Conservation (phyloP, 2,797 vertebrate genomes). For the Labroides dimidiatus region DNA sequence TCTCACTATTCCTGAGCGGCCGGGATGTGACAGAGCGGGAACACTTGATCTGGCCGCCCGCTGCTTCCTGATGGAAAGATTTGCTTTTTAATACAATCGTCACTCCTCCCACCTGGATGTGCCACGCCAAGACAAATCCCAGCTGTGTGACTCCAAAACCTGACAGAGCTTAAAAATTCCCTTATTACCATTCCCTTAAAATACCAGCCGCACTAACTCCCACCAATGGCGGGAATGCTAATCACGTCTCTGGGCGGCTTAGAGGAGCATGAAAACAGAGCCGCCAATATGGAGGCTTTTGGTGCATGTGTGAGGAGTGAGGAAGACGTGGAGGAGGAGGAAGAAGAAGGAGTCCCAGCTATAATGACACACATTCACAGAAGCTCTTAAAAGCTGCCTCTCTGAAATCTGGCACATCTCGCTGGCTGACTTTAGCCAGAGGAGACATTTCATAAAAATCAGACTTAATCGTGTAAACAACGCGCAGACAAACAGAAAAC, state of each 20-base stretch:
- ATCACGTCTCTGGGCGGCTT: constrained; percentile 70
- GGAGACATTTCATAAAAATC: constrained; percentile 76
- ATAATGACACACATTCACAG: constrained; percentile 79
- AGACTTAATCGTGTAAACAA: constrained; percentile 77
- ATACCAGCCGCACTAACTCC: constrained; percentile 71
- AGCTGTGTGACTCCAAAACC: constrained; percentile 80
- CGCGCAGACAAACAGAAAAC: constrained; percentile 69
- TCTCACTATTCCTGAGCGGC: constrained; percentile 74
- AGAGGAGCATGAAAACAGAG: constrained; percentile 60
- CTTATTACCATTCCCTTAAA: constrained; percentile 78
- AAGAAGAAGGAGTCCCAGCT: constrained; percentile 56
- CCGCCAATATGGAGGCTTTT: constrained; percentile 64
- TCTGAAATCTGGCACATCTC: constrained; percentile 71
- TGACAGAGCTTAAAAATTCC: constrained; percentile 78
- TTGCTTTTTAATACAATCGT: constrained; percentile 86
- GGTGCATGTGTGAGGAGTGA: constrained; percentile 51
- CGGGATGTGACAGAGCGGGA: constrained; percentile 77
- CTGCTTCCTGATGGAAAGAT: constrained; percentile 86
- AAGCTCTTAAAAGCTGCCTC: constrained; percentile 63
- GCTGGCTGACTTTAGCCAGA: constrained; percentile 73
- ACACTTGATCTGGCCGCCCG: constrained; percentile 84
- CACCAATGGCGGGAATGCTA: constrained; percentile 73
- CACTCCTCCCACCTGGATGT: constrained; percentile 82
- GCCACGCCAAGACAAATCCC: constrained; percentile 83
- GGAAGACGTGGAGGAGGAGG: constrained; percentile 22